Percentiles rank a stretch among this genome's conserved stretches.
phyloP scores from a whole-genome alignment of 2,888 invertebrate genomes.

The Candidula unifasciata region DNA sequence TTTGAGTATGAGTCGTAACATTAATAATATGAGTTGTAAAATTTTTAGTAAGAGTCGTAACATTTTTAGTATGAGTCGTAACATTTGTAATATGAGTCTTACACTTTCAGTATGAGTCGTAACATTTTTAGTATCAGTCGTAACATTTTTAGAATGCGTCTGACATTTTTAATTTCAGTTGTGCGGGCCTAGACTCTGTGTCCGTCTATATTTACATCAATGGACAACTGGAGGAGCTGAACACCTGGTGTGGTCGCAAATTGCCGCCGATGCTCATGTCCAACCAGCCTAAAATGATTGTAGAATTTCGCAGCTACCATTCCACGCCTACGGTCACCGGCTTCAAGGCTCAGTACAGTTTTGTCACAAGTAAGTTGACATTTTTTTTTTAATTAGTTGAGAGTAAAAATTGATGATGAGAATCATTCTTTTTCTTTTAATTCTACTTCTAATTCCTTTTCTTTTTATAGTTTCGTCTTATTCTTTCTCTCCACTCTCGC shows the following conservation, averaged over 20 bases:
- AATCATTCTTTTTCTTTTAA: too few relatives aligned
- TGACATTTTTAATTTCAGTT: constrained; percentile 58
- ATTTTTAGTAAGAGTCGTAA: too few relatives aligned
- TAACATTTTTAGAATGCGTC: too few relatives aligned
- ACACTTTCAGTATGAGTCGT: too few relatives aligned
- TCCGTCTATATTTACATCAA: constrained; percentile 89
- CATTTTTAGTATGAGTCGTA: too few relatives aligned
- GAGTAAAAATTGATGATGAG: background rate
- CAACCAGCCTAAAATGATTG: constrained; percentile 88
- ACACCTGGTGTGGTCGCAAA: constrained; percentile 90
- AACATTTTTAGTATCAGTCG: too few relatives aligned
- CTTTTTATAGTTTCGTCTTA: too few relatives aligned
- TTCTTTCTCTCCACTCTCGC: too few relatives aligned
- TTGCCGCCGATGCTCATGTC: constrained; percentile 95
- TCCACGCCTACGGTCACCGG: constrained; percentile 88
- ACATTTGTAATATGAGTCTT: too few relatives aligned
- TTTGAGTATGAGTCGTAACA: too few relatives aligned
- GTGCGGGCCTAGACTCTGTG: constrained; percentile 83
- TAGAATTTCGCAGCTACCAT: constrained; percentile 88
- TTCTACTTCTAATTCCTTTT: too few relatives aligned
- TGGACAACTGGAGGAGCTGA: constrained; percentile 90
- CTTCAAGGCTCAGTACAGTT: constrained; percentile 91
- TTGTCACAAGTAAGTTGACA: constrained; percentile 88
- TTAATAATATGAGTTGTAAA: too few relatives aligned
- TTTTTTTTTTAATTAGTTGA: background rate